Conservation (phyloP, 2,797 vertebrate species). For the Epinephelus malabaricus region DNA sequence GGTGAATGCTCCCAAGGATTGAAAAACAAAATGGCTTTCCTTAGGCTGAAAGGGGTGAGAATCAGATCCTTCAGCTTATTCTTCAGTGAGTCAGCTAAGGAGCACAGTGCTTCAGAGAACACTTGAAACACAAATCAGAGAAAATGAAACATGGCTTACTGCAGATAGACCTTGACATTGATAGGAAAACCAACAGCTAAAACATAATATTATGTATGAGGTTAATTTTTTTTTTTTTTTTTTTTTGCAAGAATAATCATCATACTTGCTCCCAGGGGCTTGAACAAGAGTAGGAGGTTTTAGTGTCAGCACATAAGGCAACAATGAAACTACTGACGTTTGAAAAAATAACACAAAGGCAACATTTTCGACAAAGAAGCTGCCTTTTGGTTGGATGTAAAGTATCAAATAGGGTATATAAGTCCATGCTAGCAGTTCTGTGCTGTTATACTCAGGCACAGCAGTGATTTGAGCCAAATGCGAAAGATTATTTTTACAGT, state of each 20-base stretch:
- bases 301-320: background rate
- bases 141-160: background rate
- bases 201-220: background rate
- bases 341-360: background rate
- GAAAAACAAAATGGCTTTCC: constrained; percentile 48
- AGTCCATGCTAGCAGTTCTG: background rate
- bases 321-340: background rate
- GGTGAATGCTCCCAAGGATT: constrained; percentile 43
- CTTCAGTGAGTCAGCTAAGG: constrained; percentile 9
- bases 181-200: background rate
- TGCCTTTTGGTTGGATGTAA: background rate
- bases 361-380: background rate
- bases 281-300: background rate
- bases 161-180: background rate
- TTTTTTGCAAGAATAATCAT: background rate
- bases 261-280: background rate
- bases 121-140: constrained; percentile 31
- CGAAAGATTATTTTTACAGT: background rate
- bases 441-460: background rate
- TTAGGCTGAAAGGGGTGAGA: constrained; percentile 23
- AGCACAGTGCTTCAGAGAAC: constrained; percentile 10
- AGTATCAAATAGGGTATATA: background rate
- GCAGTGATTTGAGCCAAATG: background rate
- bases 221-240: background rate
- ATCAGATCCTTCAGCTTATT: constrained; percentile 21